Evolutionary conservation across 2,113 vertebrate species (phyloP), one percentile per base, ranked within the genome.

Genomic region (Chloropsis cyanopogon): DNA sequence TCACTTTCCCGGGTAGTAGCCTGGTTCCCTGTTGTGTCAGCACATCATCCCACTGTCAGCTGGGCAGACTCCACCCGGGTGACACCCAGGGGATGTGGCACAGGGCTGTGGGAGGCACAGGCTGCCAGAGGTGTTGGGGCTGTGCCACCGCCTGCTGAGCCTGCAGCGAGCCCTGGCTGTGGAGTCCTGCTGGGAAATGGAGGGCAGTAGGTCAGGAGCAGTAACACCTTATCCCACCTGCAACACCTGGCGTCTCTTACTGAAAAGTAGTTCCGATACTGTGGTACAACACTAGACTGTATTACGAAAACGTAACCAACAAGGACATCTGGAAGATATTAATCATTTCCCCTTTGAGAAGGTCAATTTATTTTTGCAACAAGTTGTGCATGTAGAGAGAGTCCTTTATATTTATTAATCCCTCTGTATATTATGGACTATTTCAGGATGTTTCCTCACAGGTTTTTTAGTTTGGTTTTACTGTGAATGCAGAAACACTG

Each of bases 131-230:
- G 11, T 9, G 10, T 1, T 22, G 7, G 59, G 29, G 56, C 28
- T 41, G 39, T 56, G 61, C 7, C 54, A 23, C 23, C 77, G 6
- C 16, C 53, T 12, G 44, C 46, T 10, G 33, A 8, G 56, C 11
- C 10, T 0, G 0, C 6, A 10, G 63, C 4, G 13, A 59, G 37
- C 41, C n/a, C 68, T 12, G 50, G 19, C n/a, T 72, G 15, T 0
- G 3, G 4, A 17, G 41, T 22, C 29, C 57, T 72, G 25, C 8
- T 39, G 83, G 56, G 37, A 49, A 52, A 52, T 16, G 35, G 23
- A 42, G 54, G 2, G 8, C 59, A 6, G 8, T 3, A 9, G 29
- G 35, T 33, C 22, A 2, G 35, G 61, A 72, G 37, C 68, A 23
- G 26, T 7, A 11, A 17, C 16, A 2, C 2, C 0, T 56, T 29